Percentiles rank a stretch among this genome's conserved stretches.
phyloP scores from a whole-genome alignment of 1,140 invertebrate genomes.

The Sycophila sp. region DNA sequence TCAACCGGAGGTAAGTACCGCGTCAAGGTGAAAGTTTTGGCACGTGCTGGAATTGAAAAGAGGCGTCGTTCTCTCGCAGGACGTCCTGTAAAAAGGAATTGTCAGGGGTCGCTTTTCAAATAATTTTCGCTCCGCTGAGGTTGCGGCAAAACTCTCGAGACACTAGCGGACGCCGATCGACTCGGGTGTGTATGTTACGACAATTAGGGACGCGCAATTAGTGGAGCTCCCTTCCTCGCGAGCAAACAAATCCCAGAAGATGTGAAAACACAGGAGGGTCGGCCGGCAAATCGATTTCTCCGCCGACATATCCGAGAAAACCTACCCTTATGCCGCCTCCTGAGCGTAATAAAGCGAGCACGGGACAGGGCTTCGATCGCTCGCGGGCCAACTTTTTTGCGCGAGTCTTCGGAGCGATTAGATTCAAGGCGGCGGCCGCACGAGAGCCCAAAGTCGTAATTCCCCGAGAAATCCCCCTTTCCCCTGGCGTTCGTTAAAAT shows the following conservation, averaged over 20 bases:
- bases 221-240: too few relatives aligned
- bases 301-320: too few relatives aligned
- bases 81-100: too few relatives aligned
- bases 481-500: background rate
- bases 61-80: too few relatives aligned
- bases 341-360: constrained; percentile 4
- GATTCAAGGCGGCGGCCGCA: background rate
- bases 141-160: background rate
- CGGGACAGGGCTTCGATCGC: background rate
- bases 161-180: background rate
- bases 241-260: background rate
- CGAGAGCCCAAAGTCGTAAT: background rate
- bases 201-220: background rate
- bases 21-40: too few relatives aligned
- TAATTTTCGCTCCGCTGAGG: background rate
- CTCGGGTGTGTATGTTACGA: background rate
- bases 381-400: background rate
- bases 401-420: background rate
- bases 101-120: too few relatives aligned
- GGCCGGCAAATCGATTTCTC: constrained; percentile 9
- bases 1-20: too few relatives aligned
- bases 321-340: too few relatives aligned
- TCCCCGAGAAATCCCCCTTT: too few relatives aligned
- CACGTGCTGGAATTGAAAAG: too few relatives aligned
- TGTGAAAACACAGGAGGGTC: background rate